Evolutionary conservation across 2,797 vertebrate genomes (phyloP).

Genomic region (Brachyrhaphis roseni): DNA sequence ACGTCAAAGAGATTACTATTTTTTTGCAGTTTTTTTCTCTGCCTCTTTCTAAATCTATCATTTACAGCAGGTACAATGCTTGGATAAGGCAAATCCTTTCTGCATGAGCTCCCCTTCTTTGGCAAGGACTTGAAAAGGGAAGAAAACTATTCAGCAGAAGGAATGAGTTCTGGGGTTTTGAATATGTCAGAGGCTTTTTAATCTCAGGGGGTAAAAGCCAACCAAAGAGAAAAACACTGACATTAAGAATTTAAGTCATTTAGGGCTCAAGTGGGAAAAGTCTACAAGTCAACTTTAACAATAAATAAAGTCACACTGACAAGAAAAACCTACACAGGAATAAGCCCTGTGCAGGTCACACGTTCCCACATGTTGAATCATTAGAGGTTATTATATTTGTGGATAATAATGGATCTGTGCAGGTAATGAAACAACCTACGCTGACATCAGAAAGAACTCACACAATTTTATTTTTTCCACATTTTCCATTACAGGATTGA

Average conservation of each 20-base stretch:
- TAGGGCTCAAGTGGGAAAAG: slow-evolving; percentile 40
- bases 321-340: slow-evolving; percentile 14
- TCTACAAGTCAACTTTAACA: slow-evolving; percentile 46
- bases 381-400: slow-evolving; percentile 46
- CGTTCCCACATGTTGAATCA: slow-evolving; percentile 43
- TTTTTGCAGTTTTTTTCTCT: slow-evolving; percentile 54
- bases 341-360: slow-evolving; percentile 4
- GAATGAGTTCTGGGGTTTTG: slow-evolving; percentile 72
- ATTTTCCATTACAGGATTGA: neutral
- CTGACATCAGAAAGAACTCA: neutral
- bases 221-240: slow-evolving; percentile 41
- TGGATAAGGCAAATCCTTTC: slow-evolving; percentile 79
- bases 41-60: slow-evolving; percentile 79
- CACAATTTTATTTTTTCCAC: neutral
- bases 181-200: slow-evolving; percentile 72
- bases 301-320: slow-evolving; percentile 39
- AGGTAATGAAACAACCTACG: slow-evolving; percentile 36
- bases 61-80: slow-evolving; percentile 81
- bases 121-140: slow-evolving; percentile 69
- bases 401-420: slow-evolving; percentile 58
- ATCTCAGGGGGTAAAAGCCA: slow-evolving; percentile 56
- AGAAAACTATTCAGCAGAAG: slow-evolving; percentile 66
- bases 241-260: slow-evolving; percentile 63
- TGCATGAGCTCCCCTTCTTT: slow-evolving; percentile 76
- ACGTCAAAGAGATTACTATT: slow-evolving; percentile 77